Conservation (phyloP, 2,113 vertebrate species). For the Sclerurus mexicanus region DNA sequence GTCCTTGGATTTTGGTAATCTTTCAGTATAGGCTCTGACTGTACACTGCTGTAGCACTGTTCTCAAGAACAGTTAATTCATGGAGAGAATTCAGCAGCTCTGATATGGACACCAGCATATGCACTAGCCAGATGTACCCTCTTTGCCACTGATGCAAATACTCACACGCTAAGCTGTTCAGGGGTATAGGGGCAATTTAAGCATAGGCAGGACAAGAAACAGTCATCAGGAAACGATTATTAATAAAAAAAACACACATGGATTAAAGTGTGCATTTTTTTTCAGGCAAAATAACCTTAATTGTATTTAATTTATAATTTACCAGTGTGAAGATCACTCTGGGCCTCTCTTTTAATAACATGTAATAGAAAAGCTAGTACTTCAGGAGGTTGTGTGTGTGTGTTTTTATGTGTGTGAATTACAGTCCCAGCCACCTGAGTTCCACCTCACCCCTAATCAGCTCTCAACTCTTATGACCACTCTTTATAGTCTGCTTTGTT, state of each 20-base stretch:
- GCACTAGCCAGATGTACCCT: no score
- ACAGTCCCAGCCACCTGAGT: not conserved
- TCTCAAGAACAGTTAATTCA: not conserved
- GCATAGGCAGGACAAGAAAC: not conserved
- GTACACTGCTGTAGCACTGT: not conserved
- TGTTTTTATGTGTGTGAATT: rapidly evolving
- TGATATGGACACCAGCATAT: not conserved
- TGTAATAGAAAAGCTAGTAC: not conserved
- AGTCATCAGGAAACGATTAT: not conserved
- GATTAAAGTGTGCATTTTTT: not conserved
- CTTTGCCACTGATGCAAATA: rapidly evolving
- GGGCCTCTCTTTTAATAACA: not conserved
- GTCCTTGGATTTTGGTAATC: not conserved
- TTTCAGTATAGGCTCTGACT: not conserved
- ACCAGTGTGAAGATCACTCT: rapidly evolving
- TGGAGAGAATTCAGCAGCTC: not conserved
- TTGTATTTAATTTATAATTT: not conserved
- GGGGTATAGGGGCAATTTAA: not conserved
- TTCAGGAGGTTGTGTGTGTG: not conserved
- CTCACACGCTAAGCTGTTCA: rapidly evolving
- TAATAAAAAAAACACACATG: not conserved
- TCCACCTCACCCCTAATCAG: not conserved
- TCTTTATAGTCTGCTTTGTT: not conserved
- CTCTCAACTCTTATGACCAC: not conserved
- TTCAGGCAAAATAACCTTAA: not conserved